Evolutionary conservation across 2,888 invertebrate genomes (phyloP), one percentile per base, ranked within the genome.

Genomic region (Cryptocephalus moraei): DNA sequence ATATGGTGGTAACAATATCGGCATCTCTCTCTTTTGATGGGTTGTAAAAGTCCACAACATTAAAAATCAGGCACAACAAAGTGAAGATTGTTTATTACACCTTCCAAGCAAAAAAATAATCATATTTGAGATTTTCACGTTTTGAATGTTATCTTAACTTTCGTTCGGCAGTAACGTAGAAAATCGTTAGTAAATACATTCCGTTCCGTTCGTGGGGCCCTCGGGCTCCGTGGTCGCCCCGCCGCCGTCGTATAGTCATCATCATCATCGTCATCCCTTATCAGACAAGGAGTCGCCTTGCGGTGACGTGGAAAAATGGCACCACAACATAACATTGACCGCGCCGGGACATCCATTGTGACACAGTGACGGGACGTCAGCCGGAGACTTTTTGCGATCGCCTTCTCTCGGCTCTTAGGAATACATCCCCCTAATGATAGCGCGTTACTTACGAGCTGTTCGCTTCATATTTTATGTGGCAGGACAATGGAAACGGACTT

Each of bases 291-390:
- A 64, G 68, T 65, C 68, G 66, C 67, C 68, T 66, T 63, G 65
- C 61, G 63, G 64, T 68, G 68, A 68, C 68, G 66, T 66, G 63
- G 68, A 68, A 67, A 68, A 68, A 68, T 68, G 62, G 64, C 66
- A 65, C 60, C 66, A 63, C 64, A 65, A 67, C 66, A 66, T 64
- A 65, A 66, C 67, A 67, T 65, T 68, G 68, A 67, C 68, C 67
- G 67, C 61, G 58, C 53, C 34, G 55, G 58, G 58, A 59, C 58
- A 62, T 62, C 62, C 57, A 62, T 63, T 63, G 62, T 62, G 61
- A 61, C 60, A 56, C 59, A 52, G 55, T 59, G 57, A 59, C 53
- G 53, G 56, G 54, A 49, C 52, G 56, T 54, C 56, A 54, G 46
- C 46, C 11, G 36, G 12, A 36, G 51, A 45, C 41, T 52, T 52